A percentile compares a stretch with the other conserved stretches of the same genome.
Evolutionary conservation across 2,888 invertebrate genomes (phyloP).

Genomic region (Brachylomia viminalis): DNA sequence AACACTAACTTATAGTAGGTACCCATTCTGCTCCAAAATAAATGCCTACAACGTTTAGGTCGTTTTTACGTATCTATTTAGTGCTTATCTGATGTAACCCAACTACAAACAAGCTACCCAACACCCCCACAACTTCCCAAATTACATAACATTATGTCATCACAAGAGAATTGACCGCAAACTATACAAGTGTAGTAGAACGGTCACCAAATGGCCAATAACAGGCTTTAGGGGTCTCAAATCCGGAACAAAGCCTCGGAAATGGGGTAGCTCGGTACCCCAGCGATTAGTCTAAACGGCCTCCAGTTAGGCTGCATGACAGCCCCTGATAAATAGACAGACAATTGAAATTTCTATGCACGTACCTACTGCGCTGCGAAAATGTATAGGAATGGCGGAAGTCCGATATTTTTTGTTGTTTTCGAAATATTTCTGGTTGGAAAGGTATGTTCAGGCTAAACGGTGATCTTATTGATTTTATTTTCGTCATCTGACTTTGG

Average conservation of each 20-base stretch:
- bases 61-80: background rate
- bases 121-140: background rate
- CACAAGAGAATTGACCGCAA: slow-evolving; percentile 49
- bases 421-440: background rate
- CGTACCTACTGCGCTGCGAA: no score
- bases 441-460: background rate
- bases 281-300: slow-evolving; percentile 61
- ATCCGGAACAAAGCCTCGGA: slow-evolving; percentile 56
- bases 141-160: slow-evolving; percentile 28
- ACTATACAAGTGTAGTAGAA: slow-evolving; percentile 40
- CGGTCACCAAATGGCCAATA: slow-evolving; percentile 50
- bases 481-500: background rate
- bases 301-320: slow-evolving; percentile 43
- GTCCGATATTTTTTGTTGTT: background rate
- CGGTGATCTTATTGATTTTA: background rate
- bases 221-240: slow-evolving; percentile 51
- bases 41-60: background rate
- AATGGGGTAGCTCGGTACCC: slow-evolving; percentile 47
- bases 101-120: background rate
- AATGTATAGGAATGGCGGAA: background rate
- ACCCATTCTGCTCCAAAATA: background rate
- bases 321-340: slow-evolving; percentile 55
- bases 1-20: no score
- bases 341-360: slow-evolving; percentile 55
- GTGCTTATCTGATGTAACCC: background rate